Evolutionary conservation across 2,113 vertebrate genomes (phyloP).

Genomic region (Eptesicus fuscus): DNA sequence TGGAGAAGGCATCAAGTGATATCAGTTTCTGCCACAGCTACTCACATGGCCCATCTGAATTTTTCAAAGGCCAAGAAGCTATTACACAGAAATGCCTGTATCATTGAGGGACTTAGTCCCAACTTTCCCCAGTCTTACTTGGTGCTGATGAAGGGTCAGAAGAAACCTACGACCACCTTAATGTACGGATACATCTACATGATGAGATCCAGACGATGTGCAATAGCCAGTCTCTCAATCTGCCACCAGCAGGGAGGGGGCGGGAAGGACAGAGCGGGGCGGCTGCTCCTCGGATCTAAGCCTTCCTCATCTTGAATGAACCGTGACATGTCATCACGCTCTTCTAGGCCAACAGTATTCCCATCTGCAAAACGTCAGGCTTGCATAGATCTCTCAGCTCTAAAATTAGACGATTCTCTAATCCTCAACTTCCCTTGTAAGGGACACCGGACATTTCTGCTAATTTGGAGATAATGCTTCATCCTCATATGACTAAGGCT

Average conservation of each 20-base stretch:
- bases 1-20: background rate
- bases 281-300: background rate
- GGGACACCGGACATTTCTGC: conserved; percentile 11
- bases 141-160: background rate
- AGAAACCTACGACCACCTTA: background rate
- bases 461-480: conserved; percentile 8
- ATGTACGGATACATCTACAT: background rate
- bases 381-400: background rate
- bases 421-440: conserved; percentile 17
- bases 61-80: background rate
- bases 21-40: background rate
- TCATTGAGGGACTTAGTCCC: background rate
- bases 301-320: background rate
- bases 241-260: background rate
- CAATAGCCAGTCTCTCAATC: background rate
- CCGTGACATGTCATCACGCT: background rate
- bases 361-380: background rate
- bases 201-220: background rate
- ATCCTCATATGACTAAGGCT: background rate
- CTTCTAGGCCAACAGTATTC: background rate
- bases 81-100: background rate
- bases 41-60: conserved; percentile 3
- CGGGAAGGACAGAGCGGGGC: background rate
- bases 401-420: conserved; percentile 53
- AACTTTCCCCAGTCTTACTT: background rate